phyloP scores from a whole-genome alignment of 1,140 invertebrate genomes.

The Wiebesia pumilae region DNA sequence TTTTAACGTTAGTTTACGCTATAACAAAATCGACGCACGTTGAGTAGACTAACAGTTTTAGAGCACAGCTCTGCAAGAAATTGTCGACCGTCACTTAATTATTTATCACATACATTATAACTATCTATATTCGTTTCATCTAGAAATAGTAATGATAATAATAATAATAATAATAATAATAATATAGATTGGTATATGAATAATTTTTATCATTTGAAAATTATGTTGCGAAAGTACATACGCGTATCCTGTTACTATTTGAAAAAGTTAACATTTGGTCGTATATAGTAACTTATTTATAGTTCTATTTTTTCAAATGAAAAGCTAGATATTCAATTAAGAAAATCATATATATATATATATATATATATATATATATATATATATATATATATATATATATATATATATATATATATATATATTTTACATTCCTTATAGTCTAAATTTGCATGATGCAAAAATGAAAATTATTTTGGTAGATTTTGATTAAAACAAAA shows the following conservation, averaged over 20 bases:
- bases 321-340: conserved; percentile 6
- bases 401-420: neutral
- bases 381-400: neutral
- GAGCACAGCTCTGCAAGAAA: conserved; percentile 70
- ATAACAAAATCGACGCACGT: conserved; percentile 34
- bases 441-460: too few species aligned
- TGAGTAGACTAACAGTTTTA: conserved; percentile 67
- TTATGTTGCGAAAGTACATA: neutral
- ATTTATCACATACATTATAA: conserved; percentile 72
- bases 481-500: too few species aligned
- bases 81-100: conserved; percentile 44
- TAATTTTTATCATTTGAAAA: neutral
- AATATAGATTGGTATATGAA: conserved; percentile 34
- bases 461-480: too few species aligned
- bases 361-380: neutral
- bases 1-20: neutral
- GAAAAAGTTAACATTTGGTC: conserved; percentile 17
- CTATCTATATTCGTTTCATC: conserved; percentile 58
- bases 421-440: neutral
- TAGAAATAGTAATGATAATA: conserved; percentile 42
- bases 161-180: conserved; percentile 39
- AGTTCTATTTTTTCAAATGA: conserved; percentile 20
- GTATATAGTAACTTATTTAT: conserved; percentile 22
- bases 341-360: too few species aligned
- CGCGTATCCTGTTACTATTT: neutral